Evolutionary conservation across 2,113 vertebrate genomes (phyloP), one percentile per base, ranked within the genome.

Genomic region (Embiotoca jacksoni): DNA sequence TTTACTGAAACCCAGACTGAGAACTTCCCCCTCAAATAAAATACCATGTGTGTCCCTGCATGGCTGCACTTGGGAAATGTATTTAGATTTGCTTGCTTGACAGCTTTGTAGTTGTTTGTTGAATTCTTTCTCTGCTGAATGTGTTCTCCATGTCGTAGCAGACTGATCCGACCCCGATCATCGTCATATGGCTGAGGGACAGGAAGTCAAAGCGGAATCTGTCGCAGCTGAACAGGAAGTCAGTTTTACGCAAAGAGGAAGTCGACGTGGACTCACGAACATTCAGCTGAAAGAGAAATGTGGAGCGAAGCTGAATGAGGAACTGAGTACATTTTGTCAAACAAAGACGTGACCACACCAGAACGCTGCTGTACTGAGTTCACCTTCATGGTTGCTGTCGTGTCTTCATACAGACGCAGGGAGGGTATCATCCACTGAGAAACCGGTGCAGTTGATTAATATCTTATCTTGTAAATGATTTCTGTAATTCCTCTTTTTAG

Each of bases 141-240:
- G 41, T 13, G 15, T n/a, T 53, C 53, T 55, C 32, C 39, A 35
- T 50, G 60, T 37, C 53, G 39, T 39, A 56, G 60, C n/a, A 55
- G 71, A 53, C 33, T 13, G 16, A 57, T 65, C 36, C 47, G 15
- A 61, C 15, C 3, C 15, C 7, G 35, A 44, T 35, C 49, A 78
- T 75, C 23, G 23, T 23, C 54, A 66, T 31, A 44, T 70, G 59
- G 72, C 70, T 7, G 6, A 23, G 5, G 32, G 23, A 74, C 46
- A 70, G 77, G 56, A 84, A 50, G 77, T 55, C 47, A 50, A 54
- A 65, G 53, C 66, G 70, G 73, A 78, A 71, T 73, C 57, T 15
- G 50, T 50, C 23, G 15, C 60, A 35, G 60, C 73, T 50, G 55
- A 67, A 78, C 77, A 81, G 73, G 78, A 87, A 87, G 47, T 55